phyloP scores from a whole-genome alignment of 2,797 vertebrate genomes.

The Anguilla pacifica region DNA sequence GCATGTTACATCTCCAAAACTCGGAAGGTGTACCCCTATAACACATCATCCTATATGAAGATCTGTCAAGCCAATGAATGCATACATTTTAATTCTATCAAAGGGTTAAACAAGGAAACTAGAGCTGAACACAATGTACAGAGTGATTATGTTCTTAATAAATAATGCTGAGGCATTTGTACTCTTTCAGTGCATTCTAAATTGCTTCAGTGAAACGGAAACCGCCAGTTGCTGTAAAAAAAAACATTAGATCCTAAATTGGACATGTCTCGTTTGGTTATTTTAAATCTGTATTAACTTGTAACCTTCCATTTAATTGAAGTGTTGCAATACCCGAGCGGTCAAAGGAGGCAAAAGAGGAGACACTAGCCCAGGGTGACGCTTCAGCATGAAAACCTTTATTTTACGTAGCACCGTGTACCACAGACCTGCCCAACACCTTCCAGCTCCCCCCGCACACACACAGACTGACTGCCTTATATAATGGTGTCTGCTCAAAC shows the following conservation, averaged over 20 bases:
- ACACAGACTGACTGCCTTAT: no score
- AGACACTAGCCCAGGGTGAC: no score
- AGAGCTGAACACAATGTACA: background rate
- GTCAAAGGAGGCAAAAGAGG: no score
- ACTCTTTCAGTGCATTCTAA: background rate
- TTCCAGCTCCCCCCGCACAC: no score
- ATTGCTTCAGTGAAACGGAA: background rate
- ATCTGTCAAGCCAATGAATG: background rate
- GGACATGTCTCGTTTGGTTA: constrained; percentile 15
- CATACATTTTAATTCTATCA: background rate
- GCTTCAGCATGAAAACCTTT: no score
- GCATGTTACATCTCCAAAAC: background rate
- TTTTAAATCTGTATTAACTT: constrained; percentile 9
- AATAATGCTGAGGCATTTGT: background rate
- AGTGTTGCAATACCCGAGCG: no score
- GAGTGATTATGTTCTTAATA: background rate
- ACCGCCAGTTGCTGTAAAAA: background rate
- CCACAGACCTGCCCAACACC: no score
- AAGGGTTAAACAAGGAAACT: background rate
- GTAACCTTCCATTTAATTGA: constrained; percentile 9
- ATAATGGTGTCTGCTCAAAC: no score
- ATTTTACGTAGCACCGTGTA: no score
- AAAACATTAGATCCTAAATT: constrained; percentile 14
- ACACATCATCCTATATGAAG: background rate
- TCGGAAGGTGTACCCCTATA: no score